Percentiles rank a stretch among this genome's conserved stretches.
These are phyloP conservation scores for Ooceraea biroi DNA, from an alignment of 1,140 invertebrate species.

Conservation along the genomic window DNA sequence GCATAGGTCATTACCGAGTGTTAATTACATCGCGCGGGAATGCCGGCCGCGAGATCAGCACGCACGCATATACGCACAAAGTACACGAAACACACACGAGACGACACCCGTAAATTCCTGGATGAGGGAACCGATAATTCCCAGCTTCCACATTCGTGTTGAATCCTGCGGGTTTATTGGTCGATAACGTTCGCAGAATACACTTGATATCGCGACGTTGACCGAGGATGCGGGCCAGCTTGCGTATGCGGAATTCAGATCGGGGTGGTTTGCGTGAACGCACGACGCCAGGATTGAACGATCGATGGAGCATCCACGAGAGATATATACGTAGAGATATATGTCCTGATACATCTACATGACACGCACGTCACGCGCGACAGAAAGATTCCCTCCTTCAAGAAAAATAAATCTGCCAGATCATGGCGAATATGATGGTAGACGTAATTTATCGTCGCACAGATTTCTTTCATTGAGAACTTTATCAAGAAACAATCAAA, in stretches of 20 bases:
- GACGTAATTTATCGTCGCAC: neutral
- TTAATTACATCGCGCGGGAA: constrained; percentile 68
- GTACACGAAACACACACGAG: neutral
- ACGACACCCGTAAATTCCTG: neutral
- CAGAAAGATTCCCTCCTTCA: neutral
- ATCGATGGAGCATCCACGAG: constrained; percentile 28
- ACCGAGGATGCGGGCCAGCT: constrained; percentile 36
- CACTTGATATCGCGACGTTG: constrained; percentile 45
- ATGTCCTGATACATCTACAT: neutral
- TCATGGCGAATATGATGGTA: neutral
- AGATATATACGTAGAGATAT: neutral
- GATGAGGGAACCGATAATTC: constrained; percentile 21
- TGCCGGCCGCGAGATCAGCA: constrained; percentile 59
- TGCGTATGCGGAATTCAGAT: constrained; percentile 29
- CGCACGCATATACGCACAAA: neutral
- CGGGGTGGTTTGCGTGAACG: constrained; percentile 34
- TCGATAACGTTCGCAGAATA: constrained; percentile 20
- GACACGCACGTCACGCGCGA: neutral
- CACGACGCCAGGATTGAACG: constrained; percentile 17
- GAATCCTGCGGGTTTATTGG: constrained; percentile 5
- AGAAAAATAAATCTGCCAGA: neutral
- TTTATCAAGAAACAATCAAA: no score
- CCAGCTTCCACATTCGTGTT: neutral
- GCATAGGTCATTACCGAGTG: constrained; percentile 59
- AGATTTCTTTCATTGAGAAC: neutral